A percentile compares a stretch with the other conserved stretches of the same genome.
phyloP scores from a whole-genome alignment of 1,140 invertebrate genomes.

The Drosophila azteca region DNA sequence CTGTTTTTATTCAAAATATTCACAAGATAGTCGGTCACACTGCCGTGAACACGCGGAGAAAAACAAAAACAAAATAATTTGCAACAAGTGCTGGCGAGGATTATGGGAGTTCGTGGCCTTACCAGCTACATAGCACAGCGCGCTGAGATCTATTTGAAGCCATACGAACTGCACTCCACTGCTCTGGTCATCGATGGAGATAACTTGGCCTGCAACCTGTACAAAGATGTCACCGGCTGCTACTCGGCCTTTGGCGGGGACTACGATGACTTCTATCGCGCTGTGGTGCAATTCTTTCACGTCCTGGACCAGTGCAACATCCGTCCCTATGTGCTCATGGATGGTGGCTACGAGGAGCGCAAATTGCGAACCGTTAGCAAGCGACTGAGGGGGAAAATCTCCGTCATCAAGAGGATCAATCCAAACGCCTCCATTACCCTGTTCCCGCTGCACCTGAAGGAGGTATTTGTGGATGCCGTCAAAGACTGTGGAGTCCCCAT shows the following conservation, averaged over 20 bases:
- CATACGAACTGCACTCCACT: constrained; percentile 88
- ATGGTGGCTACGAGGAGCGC: constrained; percentile 91
- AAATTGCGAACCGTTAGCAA: constrained; percentile 89
- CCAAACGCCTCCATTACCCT: constrained; percentile 85
- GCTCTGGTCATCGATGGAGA: constrained; percentile 93
- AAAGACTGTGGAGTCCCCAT: constrained; percentile 87
- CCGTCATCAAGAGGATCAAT: constrained; percentile 84
- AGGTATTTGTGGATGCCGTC: constrained; percentile 89
- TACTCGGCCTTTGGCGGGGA: constrained; percentile 93
- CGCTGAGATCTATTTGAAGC: constrained; percentile 87
- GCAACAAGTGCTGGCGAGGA: constrained; percentile 6
- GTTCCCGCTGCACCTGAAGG: constrained; percentile 89
- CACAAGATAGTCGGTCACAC: background rate
- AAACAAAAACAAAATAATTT: constrained; percentile 38
- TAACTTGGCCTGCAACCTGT: constrained; percentile 90
- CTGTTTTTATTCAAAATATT: too few species aligned
- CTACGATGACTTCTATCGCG: constrained; percentile 90
- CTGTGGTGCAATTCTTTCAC: constrained; percentile 89
- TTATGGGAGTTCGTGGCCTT: constrained; percentile 92
- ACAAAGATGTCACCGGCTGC: constrained; percentile 86
- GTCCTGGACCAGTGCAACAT: constrained; percentile 89
- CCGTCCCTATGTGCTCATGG: constrained; percentile 90
- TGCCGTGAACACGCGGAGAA: constrained; percentile 39
- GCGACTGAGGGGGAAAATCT: constrained; percentile 87
- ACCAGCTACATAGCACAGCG: constrained; percentile 90